Base-by-base conservation (phyloP, 2,797 vertebrate species). In the Acomys russatus region DNA sequence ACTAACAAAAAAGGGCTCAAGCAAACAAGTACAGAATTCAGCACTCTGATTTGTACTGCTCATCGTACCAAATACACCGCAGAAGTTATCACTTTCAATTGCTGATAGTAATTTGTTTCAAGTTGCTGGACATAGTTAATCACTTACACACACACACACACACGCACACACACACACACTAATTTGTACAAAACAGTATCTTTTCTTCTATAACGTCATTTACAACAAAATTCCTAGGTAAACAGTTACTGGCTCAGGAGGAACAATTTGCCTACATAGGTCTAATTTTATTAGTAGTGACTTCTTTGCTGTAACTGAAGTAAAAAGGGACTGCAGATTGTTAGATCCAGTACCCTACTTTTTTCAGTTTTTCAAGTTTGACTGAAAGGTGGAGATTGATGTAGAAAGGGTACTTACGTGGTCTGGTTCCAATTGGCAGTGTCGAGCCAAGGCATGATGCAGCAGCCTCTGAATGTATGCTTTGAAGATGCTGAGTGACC, bases 391-490 rank as follows among this genome's bases (percentile, higher is more conserved):
- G 35, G 9, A 94, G 83, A 91, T 63, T 6, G n/a, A 63, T 85
- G 23, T 0, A 78, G 56, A 14, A 84, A 77, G 0, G 23, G 71
- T 86, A 80, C 99, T 99, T 98, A 99, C 99, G 0, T 99, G 99
- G 97, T 99, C 99, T 0, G 99, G 98, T 94, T 99, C 99, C 0
- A 99, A 99, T 97, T 99, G 99, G 98, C 99, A 99, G 98, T 99
- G 99, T 15, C 99, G 99, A 66, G 99, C 99, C 97, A 99, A 98
- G 0, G 99, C 99, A 95, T 99, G 99, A 80, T 44, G 44, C 44
- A 99, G 99, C 33, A 99, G 99, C 97, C 99, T 99, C 98, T 99
- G 99, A 96, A 99, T 99, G 97, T 99, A 99, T 5, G 99, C 99
- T 96, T 99, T 99, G 98, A 99, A 99, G 98, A 99, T 99, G 96